Evolutionary conservation across 2,797 vertebrate genomes (phyloP), one percentile per base, ranked within the genome.

Genomic region (Chelon auratus): DNA sequence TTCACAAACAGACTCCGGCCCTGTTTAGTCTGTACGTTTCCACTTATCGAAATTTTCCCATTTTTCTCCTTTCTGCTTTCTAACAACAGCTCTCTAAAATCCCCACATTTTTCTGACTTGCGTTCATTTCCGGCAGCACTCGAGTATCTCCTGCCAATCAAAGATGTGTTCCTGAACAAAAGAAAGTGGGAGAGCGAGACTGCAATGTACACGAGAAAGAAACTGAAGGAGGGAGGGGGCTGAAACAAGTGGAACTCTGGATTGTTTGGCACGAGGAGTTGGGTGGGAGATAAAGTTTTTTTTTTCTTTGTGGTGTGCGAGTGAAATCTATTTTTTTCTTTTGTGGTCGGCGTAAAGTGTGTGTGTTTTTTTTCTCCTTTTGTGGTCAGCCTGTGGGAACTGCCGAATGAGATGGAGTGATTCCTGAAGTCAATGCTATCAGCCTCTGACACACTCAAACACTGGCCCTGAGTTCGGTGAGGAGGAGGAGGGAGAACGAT

Each of bases 351-450:
- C 70, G 79, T 78, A 70, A 75, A 78, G 68, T 76, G 70, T 62
- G 15, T 26, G 70, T 62, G 15, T 26, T 36, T 50, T 52, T 84
- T 72, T 72, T 86, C 50, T 76, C 62, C 82, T 87, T 89, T 91
- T 91, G 89, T 91, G 88, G 85, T 15, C 56, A 75, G 81, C 62
- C 72, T 91, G 88, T 93, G 90, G 89, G 91, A 93, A 92, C 87
- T 62, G 72, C 71, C 79, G 85, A 87, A 62, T 72, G 84, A 93
- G 89, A 92, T 91, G 87, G 67, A 87, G 69, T 87, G 90, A 92
- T 91, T 92, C 83, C 78, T 90, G 69, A 82, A 90, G 82, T 91
- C 89, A 91, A 91, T 91, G 90, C 91, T 92, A 93, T 92, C 90
- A 82, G 89, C 58, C 62, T 75, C 7, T 20, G 70, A 86, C 90